Percentiles rank a stretch among this genome's conserved stretches.
Conservation (phyloP, 2,888 invertebrate species). For the Hirtodrosophila histrioides region DNA sequence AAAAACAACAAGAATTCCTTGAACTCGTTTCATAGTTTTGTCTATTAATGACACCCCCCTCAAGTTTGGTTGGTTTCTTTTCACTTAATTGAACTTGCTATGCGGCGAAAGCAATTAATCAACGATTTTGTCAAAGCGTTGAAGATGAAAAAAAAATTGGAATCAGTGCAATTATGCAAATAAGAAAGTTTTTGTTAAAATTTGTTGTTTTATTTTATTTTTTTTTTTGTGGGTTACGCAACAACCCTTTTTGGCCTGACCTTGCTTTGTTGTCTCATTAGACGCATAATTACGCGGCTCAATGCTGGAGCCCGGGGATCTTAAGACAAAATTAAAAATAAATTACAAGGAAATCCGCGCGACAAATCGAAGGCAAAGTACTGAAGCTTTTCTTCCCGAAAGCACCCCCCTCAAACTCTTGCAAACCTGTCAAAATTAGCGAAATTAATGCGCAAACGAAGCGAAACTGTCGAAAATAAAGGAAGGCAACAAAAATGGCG, state of each 20-base stretch:
- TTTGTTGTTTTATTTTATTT: constrained; percentile 16
- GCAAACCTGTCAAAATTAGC: constrained; percentile 72
- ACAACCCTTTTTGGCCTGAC: constrained; percentile 44
- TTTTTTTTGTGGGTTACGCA: constrained; percentile 19
- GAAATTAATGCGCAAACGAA: constrained; percentile 72
- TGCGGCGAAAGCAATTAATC: constrained; percentile 72
- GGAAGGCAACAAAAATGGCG: constrained; percentile 47
- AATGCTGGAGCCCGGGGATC: constrained; percentile 36
- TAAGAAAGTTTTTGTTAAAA: constrained; percentile 39
- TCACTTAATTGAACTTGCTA: constrained; percentile 58
- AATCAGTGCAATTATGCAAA: constrained; percentile 76
- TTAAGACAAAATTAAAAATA: constrained; percentile 72
- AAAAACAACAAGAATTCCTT: constrained; percentile 27
- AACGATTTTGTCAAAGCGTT: constrained; percentile 59
- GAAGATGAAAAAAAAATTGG: constrained; percentile 44
- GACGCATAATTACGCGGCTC: constrained; percentile 73
- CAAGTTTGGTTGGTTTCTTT: constrained; percentile 16
- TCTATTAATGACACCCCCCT: constrained; percentile 41
- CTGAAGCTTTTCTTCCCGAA: not conserved
- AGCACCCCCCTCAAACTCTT: not conserved
- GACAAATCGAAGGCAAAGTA: constrained; percentile 60
- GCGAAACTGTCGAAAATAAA: constrained; percentile 64
- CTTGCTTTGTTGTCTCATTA: constrained; percentile 78
- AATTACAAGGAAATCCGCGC: constrained; percentile 68
- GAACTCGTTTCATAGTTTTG: constrained; percentile 50